These are phyloP conservation scores for Campylomormyrus tamandua DNA, from an alignment of 2,113 vertebrate species.

Conservation along the genomic window DNA sequence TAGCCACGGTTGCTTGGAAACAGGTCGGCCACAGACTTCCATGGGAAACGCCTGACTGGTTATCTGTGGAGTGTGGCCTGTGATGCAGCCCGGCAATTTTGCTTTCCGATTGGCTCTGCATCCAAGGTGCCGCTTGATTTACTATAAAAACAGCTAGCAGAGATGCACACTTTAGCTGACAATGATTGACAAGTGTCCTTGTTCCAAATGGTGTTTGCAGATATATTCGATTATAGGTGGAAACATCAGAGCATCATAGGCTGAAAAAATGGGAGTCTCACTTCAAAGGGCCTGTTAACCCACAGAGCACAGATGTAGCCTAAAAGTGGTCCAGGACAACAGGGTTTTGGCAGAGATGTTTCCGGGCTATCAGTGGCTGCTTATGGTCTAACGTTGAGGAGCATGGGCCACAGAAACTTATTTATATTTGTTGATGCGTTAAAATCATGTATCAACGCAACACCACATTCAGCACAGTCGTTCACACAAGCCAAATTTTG, in stretches of 20 bases:
- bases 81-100: not conserved
- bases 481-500: too few species aligned
- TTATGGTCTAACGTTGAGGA: not conserved
- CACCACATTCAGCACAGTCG: too few species aligned
- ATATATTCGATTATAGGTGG: not conserved
- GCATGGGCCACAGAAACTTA: too few species aligned
- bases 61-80: not conserved
- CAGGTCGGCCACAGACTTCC: not conserved
- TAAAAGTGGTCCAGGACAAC: not conserved
- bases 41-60: not conserved
- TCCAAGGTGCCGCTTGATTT: not conserved
- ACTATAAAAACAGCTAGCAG: not conserved
- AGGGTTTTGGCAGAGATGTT: not conserved
- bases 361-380: not conserved
- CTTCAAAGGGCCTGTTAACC: not conserved
- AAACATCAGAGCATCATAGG: not conserved
- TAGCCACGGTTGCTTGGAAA: slow-evolving; percentile 8
- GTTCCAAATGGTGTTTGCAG: not conserved
- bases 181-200: not conserved
- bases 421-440: too few species aligned
- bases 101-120: not conserved
- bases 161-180: not conserved
- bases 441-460: too few species aligned
- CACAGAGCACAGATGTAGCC: not conserved
- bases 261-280: not conserved